Base-by-base conservation (phyloP, 2,113 vertebrate species). In the Mormoops blainvillei region DNA sequence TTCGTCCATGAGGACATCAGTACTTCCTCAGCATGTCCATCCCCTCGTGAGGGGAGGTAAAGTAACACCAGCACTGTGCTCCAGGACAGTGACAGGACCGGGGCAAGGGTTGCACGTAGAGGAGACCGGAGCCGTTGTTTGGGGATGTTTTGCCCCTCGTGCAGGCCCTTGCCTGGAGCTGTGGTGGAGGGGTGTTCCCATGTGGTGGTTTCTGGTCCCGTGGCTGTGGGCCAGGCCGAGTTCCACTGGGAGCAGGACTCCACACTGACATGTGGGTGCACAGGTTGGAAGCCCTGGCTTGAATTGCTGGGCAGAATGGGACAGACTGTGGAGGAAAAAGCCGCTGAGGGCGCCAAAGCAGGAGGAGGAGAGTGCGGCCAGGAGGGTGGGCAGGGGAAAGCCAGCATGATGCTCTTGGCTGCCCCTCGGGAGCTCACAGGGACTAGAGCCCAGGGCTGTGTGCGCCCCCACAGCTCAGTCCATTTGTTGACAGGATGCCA, bases 401-500 rank as follows among this genome's bases (percentile, higher is more conserved):
- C 0, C 16, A 22, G 41, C 33, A 10, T 1, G 18, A 9, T 31
- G 38, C 31, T 5, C 6, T 15, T 9, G 8, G n/a, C 18, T 78
- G 76, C 10, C 9, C 43, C 43, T n/a, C 28, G 3, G 14, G 54
- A 12, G 36, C 33, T 52, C 63, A 0, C 28, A 2, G 63, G 54
- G 38, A 13, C 14, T 0, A 7, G 24, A 5, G 63, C 16, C 1
- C 12, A 4, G n/a, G 0, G 20, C 63, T 24, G 3, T 1, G 5
- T 12, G 24, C 26, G 16, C 61, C 28, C 52, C 54, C 15, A 24
- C 36, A 0, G 5, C 14, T 28, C 33, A 41, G 13, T 18, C 9
- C 18, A 1, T 16, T 22, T n/a, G 58, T 15, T 20, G 56, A 14
- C 19, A 28, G n/a, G 20, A 10, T 19, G 41, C 19, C n/a, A 4